Percentiles rank a stretch among this genome's conserved stretches.
Evolutionary conservation across 2,888 invertebrate genomes (phyloP).

Genomic region (Xestia sexstrigata): DNA sequence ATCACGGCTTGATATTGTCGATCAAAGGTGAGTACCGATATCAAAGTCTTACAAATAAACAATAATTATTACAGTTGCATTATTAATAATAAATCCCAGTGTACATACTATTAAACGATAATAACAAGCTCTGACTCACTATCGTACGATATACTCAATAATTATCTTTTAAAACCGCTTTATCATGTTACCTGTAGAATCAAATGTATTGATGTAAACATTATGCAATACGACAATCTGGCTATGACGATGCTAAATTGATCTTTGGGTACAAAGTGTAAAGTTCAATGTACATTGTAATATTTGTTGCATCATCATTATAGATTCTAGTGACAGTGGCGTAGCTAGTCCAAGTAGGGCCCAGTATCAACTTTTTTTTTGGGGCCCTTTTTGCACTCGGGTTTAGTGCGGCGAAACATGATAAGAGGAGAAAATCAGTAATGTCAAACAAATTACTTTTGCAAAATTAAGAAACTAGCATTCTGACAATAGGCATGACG

Average conservation of each 20-base stretch:
- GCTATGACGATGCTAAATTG: neutral
- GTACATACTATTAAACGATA: no score
- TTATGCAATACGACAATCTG: slow-evolving; percentile 22
- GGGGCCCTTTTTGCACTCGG: no score
- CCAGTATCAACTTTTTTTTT: no score
- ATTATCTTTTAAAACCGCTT: slow-evolving; percentile 16
- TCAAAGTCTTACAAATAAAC: slow-evolving; percentile 9
- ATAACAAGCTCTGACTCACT: slow-evolving; percentile 17
- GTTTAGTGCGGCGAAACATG: neutral
- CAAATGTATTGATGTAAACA: slow-evolving; percentile 14
- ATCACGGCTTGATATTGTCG: neutral
- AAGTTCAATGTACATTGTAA: neutral
- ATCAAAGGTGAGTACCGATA: slow-evolving; percentile 2
- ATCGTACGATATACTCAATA: neutral
- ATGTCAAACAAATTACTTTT: no score
- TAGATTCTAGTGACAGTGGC: neutral
- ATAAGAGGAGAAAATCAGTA: no score
- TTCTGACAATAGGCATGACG: no score
- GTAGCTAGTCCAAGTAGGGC: no score
- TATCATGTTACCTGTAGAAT: neutral
- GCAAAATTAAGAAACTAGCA: no score
- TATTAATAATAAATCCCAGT: slow-evolving; percentile 22
- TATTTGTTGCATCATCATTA: neutral
- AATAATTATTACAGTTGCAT: neutral
- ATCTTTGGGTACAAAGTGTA: neutral